These are phyloP conservation scores for Pammene fasciana DNA, from an alignment of 2,888 invertebrate species.

Conservation along the genomic window DNA sequence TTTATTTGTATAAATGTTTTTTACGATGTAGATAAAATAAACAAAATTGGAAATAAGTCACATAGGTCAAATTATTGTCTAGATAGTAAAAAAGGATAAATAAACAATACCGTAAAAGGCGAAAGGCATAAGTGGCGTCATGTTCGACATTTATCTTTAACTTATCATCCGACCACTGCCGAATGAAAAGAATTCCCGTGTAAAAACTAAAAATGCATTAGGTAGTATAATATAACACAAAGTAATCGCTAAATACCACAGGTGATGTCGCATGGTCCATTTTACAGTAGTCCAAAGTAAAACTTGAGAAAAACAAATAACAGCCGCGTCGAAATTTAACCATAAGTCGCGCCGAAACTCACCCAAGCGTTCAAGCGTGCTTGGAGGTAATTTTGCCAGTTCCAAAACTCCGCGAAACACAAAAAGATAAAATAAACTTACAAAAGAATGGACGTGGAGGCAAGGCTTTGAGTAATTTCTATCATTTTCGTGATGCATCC, in stretches of 20 bases:
- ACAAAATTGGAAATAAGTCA: too few relatives aligned
- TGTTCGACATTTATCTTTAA: too few relatives aligned
- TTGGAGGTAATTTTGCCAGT: slow-evolving; percentile 54
- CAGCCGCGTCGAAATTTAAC: slow-evolving; percentile 33
- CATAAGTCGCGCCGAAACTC: slow-evolving; percentile 45
- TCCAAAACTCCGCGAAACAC: slow-evolving; percentile 52
- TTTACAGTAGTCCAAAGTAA: slow-evolving; percentile 1
- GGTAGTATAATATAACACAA: background rate
- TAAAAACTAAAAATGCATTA: too few relatives aligned
- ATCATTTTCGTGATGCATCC: slow-evolving; percentile 70
- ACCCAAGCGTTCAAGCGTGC: slow-evolving; percentile 49
- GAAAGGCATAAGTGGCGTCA: too few relatives aligned
- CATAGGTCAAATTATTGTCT: too few relatives aligned
- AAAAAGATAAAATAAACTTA: slow-evolving; percentile 46
- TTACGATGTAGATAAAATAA: too few relatives aligned
- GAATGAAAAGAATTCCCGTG: too few relatives aligned
- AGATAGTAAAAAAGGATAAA: too few relatives aligned
- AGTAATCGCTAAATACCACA: background rate
- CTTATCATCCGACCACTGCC: too few relatives aligned
- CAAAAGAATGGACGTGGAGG: slow-evolving; percentile 50
- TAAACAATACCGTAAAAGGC: too few relatives aligned
- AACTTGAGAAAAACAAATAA: slow-evolving; percentile 15
- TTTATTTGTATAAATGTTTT: too few relatives aligned
- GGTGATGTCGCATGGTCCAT: background rate
- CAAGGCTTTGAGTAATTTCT: slow-evolving; percentile 61